Evolutionary conservation across 2,888 invertebrate species (phyloP), one percentile per base, ranked within the genome.

Genomic region (Papilio gigon): DNA sequence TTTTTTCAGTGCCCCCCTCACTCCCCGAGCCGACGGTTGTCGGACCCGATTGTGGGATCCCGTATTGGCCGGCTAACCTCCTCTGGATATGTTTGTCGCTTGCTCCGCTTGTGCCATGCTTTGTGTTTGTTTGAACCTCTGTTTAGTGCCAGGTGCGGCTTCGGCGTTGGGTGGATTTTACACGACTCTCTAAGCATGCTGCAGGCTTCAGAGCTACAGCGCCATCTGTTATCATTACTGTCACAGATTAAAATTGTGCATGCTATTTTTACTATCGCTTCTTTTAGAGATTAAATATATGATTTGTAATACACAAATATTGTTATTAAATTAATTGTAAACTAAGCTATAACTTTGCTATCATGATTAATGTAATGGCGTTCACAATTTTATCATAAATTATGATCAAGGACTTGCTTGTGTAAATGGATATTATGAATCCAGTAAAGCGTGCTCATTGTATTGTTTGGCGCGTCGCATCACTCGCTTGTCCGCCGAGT

Each of bases 1-100:
- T 89, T 91, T 90, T 92, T 92, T 90, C 92, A 92, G 92, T 92
- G 92, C 90, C 84, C 83, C 87, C 90, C 90, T 88, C 90, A 93
- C 93, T 93, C 92, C 93, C 91, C 92, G 93, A 93, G 93, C 93
- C 89, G 93, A 93, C 90, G 87, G 82, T 44, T 44, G 17, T 44
- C 44, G 82, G 88, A 87, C 87, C 33, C 20, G 87, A 87, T 77
- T 84, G 84, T 86, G 87, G 86, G 85, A 80, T 82, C 84, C 89
- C 85, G 86, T 90, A 85, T 79, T 85, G 84, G 86, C 88, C 90
- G 91, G 91, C 91, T 91, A 92, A 88, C 91, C 91, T 91, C 91
- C 92, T 92, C 89, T 89, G 88, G 89, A 92, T 87, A 85, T 92
- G 88, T 90, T 89, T 90, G 84, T 91, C 84, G 87, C 87, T 89